These are phyloP conservation scores for Halcyon leucocephala DNA, from an alignment of 2,797 vertebrate genomes.

Conservation along the genomic window DNA sequence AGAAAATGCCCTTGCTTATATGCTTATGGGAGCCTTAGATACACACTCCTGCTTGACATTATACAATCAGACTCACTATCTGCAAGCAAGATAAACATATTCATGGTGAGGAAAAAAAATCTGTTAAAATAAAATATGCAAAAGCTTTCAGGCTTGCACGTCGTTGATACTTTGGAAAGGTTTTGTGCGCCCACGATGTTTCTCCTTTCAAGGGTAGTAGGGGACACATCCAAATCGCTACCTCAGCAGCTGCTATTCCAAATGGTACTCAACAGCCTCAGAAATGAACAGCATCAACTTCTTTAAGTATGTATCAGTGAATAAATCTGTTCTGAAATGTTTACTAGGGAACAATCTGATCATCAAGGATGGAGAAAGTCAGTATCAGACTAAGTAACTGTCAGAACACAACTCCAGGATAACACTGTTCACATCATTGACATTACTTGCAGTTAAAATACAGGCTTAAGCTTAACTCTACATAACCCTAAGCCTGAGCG, in stretches of 20 bases:
- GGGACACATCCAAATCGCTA: slow-evolving; percentile 23
- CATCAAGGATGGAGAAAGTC: not conserved
- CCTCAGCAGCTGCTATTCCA: slow-evolving; percentile 56
- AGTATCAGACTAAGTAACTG: not conserved
- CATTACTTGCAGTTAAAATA: not conserved
- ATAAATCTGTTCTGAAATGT: slow-evolving; percentile 51
- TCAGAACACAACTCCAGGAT: not conserved
- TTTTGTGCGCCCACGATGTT: slow-evolving; percentile 21
- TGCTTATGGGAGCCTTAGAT: not conserved
- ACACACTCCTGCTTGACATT: not conserved
- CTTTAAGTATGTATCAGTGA: slow-evolving; percentile 10
- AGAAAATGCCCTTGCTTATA: slow-evolving; percentile 18
- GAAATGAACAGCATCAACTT: slow-evolving; percentile 52
- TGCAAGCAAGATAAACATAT: slow-evolving; percentile 25
- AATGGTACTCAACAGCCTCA: slow-evolving; percentile 25
- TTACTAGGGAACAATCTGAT: slow-evolving; percentile 18
- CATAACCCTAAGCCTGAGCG: not conserved
- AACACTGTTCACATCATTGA: not conserved
- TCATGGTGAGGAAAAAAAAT: slow-evolving; percentile 9
- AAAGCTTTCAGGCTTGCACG: slow-evolving; percentile 38
- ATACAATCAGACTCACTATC: not conserved
- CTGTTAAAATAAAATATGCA: slow-evolving; percentile 52
- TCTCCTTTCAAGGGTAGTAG: slow-evolving; percentile 47
- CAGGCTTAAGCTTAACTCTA: not conserved
- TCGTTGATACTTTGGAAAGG: slow-evolving; percentile 38